phyloP scores from a whole-genome alignment of 2,797 vertebrate species.

The Sebastes hopkinsi region DNA sequence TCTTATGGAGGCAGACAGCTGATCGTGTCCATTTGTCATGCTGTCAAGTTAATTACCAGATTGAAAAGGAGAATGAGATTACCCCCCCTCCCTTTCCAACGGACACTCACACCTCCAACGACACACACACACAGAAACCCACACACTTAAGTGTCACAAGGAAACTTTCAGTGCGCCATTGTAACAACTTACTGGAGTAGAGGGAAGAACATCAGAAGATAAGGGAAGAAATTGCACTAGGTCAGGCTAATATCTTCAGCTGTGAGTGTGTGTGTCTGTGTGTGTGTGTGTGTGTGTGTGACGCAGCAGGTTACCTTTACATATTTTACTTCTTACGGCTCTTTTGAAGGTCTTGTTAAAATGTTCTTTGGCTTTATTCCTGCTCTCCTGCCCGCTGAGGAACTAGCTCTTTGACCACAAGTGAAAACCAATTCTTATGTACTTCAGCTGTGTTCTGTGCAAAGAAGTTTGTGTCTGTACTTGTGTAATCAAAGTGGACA shows the following conservation, averaged over 20 bases:
- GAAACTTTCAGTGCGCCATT: constrained; percentile 67
- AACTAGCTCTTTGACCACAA: constrained; percentile 19
- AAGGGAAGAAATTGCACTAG: constrained; percentile 66
- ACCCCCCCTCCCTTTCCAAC: constrained; percentile 68
- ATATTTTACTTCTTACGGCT: constrained; percentile 41
- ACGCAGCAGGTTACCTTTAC: constrained; percentile 37
- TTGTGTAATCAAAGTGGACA: constrained; percentile 61
- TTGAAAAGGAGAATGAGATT: constrained; percentile 84
- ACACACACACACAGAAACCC: constrained; percentile 41
- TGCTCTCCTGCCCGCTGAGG: constrained; percentile 28
- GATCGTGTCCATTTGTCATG: constrained; percentile 87
- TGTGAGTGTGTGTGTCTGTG: neutral
- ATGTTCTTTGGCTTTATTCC: constrained; percentile 33
- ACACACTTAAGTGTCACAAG: constrained; percentile 65
- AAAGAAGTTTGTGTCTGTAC: constrained; percentile 51
- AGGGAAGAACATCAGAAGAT: constrained; percentile 65
- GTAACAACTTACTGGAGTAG: constrained; percentile 63
- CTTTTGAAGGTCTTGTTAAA: constrained; percentile 50
- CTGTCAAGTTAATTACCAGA: constrained; percentile 88
- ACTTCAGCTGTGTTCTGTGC: constrained; percentile 39
- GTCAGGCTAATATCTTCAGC: constrained; percentile 54
- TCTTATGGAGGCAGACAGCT: constrained; percentile 83
- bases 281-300: neutral
- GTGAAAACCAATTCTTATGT: constrained; percentile 30
- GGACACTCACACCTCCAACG: constrained; percentile 62